phyloP scores from a whole-genome alignment of 2,888 invertebrate genomes.

The Trachelus stipa region DNA sequence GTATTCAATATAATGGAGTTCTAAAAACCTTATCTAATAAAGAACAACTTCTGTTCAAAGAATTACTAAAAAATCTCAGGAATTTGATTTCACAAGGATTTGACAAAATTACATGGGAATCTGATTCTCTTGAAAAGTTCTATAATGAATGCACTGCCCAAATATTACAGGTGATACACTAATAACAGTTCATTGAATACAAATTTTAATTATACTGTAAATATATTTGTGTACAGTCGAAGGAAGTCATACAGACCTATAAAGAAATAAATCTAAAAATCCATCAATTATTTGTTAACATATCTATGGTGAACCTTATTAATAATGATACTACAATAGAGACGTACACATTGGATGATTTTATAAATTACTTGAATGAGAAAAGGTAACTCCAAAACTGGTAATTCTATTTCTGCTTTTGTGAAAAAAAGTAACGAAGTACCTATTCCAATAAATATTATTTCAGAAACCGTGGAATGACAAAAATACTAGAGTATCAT shows the following conservation, averaged over 20 bases:
- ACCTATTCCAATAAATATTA: not conserved
- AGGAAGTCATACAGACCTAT: constrained; percentile 67
- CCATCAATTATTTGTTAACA: constrained; percentile 76
- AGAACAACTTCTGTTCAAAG: constrained; percentile 79
- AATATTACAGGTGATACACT: constrained; percentile 71
- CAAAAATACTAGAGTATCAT: not conserved
- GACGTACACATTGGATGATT: constrained; percentile 17
- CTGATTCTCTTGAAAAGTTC: constrained; percentile 76
- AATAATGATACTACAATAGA: constrained; percentile 7
- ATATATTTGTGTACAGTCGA: not conserved
- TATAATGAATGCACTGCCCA: constrained; percentile 75
- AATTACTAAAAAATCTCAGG: constrained; percentile 53
- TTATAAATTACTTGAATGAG: constrained; percentile 15
- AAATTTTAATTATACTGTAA: not conserved
- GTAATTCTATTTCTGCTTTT: not conserved
- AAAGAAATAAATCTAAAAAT: constrained; percentile 81
- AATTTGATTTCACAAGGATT: constrained; percentile 78
- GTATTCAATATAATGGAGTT: constrained; percentile 75
- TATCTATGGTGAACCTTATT: constrained; percentile 64
- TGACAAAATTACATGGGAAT: constrained; percentile 76
- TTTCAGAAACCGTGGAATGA: not conserved
- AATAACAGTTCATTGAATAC: constrained; percentile 5
- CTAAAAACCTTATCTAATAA: constrained; percentile 77
- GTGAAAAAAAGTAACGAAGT: not conserved
- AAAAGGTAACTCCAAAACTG: constrained; percentile 16